Conservation (phyloP, 2,888 invertebrate species). For the Clitarchus hookeri region DNA sequence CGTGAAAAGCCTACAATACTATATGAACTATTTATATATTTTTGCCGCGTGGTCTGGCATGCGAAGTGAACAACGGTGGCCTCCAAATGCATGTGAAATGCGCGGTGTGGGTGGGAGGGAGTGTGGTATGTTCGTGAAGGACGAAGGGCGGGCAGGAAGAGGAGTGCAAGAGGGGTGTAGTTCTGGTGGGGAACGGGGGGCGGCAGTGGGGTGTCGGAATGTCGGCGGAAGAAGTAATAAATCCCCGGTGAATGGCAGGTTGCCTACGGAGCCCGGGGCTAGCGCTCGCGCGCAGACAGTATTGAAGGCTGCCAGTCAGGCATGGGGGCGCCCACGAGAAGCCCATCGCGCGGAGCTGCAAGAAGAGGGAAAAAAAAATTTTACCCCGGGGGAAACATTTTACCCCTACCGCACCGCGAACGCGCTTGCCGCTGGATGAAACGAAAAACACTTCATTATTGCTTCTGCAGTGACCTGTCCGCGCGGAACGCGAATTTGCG, state of each 20-base stretch:
- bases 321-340: not conserved
- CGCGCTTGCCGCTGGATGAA: not conserved
- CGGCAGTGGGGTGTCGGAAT: slow-evolving; percentile 10
- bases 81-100: no score
- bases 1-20: no score
- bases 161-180: not conserved
- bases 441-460: not conserved
- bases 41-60: no score
- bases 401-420: not conserved
- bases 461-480: not conserved
- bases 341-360: not conserved
- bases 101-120: no score
- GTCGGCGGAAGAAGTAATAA: slow-evolving; percentile 26
- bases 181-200: not conserved
- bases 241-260: slow-evolving; percentile 26
- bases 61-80: no score
- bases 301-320: slow-evolving; percentile 23
- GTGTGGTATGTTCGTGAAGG: no score
- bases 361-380: not conserved
- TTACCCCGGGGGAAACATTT: not conserved
- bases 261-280: slow-evolving; percentile 15
- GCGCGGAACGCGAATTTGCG: not conserved
- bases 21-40: no score
- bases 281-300: not conserved
- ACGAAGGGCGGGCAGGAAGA: not conserved